A percentile compares a stretch with the other conserved stretches of the same genome.
Conservation (phyloP, 1,140 invertebrate genomes). For the Habropoda laboriosa region DNA sequence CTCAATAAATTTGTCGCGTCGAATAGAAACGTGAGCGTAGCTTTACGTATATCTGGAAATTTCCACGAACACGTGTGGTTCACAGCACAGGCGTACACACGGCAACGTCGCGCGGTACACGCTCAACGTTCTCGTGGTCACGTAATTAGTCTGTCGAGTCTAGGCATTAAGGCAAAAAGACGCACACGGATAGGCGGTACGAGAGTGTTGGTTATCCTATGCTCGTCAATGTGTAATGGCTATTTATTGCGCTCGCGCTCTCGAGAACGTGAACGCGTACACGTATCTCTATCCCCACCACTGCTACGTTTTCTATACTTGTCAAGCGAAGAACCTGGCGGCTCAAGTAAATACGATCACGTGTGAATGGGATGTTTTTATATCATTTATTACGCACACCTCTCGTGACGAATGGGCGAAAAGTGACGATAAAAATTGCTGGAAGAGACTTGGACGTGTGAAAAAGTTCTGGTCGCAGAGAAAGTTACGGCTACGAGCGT, state of each 20-base stretch:
- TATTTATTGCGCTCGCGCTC: background rate
- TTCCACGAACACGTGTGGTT: conserved; percentile 35
- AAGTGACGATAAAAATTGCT: background rate
- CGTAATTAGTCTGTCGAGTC: conserved; percentile 20
- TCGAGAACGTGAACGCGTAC: background rate
- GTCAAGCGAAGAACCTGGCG: background rate
- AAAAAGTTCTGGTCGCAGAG: conserved; percentile 1
- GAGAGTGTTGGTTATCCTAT: conserved; percentile 21
- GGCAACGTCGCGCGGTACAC: background rate
- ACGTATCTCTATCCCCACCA: background rate
- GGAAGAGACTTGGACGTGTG: too few species aligned
- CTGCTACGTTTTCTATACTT: background rate
- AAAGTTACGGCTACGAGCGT: background rate
- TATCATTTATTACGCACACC: background rate
- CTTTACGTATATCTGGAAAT: conserved; percentile 32
- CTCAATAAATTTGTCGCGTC: too few species aligned
- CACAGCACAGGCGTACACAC: background rate
- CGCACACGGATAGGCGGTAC: background rate
- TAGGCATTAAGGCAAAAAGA: conserved; percentile 23
- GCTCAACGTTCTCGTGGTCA: background rate
- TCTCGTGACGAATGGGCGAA: background rate
- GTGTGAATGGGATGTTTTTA: conserved; percentile 6
- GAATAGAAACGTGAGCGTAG: background rate
- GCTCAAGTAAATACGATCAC: conserved; percentile 14
- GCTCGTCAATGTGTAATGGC: conserved; percentile 13